These are phyloP conservation scores for Zelostemma sp. DNA, from an alignment of 1,140 invertebrate genomes.

Conservation along the genomic window DNA sequence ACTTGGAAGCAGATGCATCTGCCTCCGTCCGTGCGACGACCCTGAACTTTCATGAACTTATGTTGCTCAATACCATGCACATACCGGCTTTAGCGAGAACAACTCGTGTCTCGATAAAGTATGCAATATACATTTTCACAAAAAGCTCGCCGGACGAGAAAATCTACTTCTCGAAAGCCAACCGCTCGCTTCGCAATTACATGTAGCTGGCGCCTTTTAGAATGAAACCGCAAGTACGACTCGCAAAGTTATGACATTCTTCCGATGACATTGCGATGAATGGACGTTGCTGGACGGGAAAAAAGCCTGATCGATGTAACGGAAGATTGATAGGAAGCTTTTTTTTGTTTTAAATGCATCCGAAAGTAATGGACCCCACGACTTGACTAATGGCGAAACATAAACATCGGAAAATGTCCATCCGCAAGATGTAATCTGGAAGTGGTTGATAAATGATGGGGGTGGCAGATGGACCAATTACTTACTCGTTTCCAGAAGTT, in stretches of 20 bases:
- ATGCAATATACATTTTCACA: slow-evolving; percentile 36
- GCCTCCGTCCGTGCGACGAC: slow-evolving; percentile 50
- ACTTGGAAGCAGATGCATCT: slow-evolving; percentile 58
- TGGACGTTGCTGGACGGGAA: background rate
- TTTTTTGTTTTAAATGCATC: background rate
- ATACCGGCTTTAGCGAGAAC: no score
- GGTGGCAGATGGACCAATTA: no score
- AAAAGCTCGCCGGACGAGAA: slow-evolving; percentile 33
- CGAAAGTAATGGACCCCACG: no score
- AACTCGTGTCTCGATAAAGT: slow-evolving; percentile 16
- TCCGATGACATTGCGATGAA: background rate
- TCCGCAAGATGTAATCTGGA: no score
- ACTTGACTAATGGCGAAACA: no score
- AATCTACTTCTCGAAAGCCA: slow-evolving; percentile 40
- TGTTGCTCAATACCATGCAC: slow-evolving; percentile 20
- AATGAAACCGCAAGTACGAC: slow-evolving; percentile 10
- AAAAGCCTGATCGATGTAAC: no score
- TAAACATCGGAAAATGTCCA: no score
- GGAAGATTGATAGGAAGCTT: background rate
- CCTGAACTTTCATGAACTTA: slow-evolving; percentile 41
- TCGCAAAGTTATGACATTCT: slow-evolving; percentile 3
- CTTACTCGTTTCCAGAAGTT: no score
- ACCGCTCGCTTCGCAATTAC: slow-evolving; percentile 14
- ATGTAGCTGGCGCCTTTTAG: slow-evolving; percentile 24
- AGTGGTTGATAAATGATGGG: no score